Conservation (phyloP, 2,113 vertebrate genomes). For the Charadrius vociferus region DNA sequence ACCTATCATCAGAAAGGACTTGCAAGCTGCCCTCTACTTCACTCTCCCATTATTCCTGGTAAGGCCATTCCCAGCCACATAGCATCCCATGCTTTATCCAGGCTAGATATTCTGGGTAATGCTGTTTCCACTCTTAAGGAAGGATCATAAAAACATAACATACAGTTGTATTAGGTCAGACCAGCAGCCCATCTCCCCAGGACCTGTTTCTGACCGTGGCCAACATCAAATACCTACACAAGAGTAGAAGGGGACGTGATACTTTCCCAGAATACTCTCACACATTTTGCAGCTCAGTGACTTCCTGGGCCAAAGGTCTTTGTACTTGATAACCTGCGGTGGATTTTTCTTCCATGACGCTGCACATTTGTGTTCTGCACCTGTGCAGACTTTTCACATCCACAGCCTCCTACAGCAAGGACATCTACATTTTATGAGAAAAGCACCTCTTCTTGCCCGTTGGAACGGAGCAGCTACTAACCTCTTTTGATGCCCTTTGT, state of each 20-base stretch:
- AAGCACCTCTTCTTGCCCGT: background rate
- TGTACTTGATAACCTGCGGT: background rate
- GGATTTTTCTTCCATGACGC: background rate
- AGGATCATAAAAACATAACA: background rate
- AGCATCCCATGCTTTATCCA: background rate
- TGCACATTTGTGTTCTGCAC: background rate
- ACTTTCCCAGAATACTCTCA: background rate
- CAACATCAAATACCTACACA: background rate
- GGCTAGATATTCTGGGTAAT: background rate
- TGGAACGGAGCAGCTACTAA: background rate
- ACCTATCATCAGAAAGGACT: background rate
- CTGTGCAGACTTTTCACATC: background rate
- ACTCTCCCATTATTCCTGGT: background rate
- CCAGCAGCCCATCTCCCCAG: background rate
- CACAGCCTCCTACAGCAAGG: background rate
- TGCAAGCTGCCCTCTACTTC: background rate
- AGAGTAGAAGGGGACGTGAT: background rate
- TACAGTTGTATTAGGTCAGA: background rate
- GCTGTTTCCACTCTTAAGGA: background rate
- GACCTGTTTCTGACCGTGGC: background rate
- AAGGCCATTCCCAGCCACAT: background rate
- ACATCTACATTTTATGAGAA: background rate
- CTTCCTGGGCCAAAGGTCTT: background rate
- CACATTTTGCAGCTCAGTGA: conserved; percentile 3
- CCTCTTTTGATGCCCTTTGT: background rate